A percentile compares a stretch with the other conserved stretches of the same genome.
Conservation (phyloP, 2,113 vertebrate genomes). For the Tachuris rubrigastra region DNA sequence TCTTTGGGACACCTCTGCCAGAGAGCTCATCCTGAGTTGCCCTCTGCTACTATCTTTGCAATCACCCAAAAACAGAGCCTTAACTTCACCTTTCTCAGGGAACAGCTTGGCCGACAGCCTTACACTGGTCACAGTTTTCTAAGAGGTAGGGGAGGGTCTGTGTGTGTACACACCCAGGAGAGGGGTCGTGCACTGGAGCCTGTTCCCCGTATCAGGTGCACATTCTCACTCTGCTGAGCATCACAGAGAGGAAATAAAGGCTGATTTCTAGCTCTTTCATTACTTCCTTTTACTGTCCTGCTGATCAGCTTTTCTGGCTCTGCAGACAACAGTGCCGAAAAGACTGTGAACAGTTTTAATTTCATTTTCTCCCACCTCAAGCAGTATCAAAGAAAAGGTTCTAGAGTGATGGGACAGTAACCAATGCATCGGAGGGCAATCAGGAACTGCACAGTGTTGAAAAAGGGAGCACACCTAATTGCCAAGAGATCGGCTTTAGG, state of each 20-base stretch:
- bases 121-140: not conserved
- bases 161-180: not conserved
- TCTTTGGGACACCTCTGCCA: not conserved
- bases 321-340: not conserved
- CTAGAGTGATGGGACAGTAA: not conserved
- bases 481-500: not conserved
- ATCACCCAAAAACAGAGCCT: not conserved
- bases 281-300: not conserved
- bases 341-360: not conserved
- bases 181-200: not conserved
- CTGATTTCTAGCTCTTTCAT: not conserved
- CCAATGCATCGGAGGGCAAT: not conserved
- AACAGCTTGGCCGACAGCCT: not conserved
- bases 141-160: not conserved
- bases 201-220: not conserved
- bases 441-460: not conserved
- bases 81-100: not conserved
- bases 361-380: not conserved
- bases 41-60: not conserved
- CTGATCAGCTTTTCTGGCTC: not conserved
- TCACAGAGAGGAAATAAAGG: not conserved
- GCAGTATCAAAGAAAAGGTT: not conserved
- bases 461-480: not conserved
- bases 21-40: not conserved
- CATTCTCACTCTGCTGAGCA: not conserved